Conservation (phyloP, 2,797 vertebrate genomes). For the Neopelma chrysocephalum region DNA sequence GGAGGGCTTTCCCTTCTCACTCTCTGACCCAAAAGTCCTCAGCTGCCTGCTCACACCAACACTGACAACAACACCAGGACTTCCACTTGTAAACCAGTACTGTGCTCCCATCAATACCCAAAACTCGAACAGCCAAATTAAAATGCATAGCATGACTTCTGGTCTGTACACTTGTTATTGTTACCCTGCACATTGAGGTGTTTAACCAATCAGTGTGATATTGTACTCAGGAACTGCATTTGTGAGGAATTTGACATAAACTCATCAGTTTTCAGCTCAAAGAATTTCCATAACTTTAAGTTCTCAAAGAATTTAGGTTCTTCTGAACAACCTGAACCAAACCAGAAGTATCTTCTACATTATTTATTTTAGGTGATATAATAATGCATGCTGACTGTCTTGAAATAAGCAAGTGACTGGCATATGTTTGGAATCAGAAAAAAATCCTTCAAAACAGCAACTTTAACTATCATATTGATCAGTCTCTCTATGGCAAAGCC, state of each 20-base stretch:
- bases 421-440: background rate
- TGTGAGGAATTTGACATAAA: background rate
- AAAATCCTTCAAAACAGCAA: background rate
- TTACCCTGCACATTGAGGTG: background rate
- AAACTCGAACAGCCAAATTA: background rate
- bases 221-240: background rate
- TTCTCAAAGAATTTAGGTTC: background rate
- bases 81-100: background rate
- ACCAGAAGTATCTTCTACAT: background rate
- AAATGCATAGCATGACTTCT: background rate
- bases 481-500: background rate
- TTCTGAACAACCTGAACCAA: background rate
- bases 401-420: background rate
- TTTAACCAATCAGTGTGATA: background rate
- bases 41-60: background rate
- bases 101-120: background rate
- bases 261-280: background rate
- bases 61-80: background rate
- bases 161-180: background rate
- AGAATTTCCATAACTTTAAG: background rate
- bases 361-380: background rate
- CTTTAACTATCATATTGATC: background rate
- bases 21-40: background rate
- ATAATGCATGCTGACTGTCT: background rate
- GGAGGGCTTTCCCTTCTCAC: background rate